phyloP scores from a whole-genome alignment of 2,113 vertebrate genomes.

The Numenius arquata region DNA sequence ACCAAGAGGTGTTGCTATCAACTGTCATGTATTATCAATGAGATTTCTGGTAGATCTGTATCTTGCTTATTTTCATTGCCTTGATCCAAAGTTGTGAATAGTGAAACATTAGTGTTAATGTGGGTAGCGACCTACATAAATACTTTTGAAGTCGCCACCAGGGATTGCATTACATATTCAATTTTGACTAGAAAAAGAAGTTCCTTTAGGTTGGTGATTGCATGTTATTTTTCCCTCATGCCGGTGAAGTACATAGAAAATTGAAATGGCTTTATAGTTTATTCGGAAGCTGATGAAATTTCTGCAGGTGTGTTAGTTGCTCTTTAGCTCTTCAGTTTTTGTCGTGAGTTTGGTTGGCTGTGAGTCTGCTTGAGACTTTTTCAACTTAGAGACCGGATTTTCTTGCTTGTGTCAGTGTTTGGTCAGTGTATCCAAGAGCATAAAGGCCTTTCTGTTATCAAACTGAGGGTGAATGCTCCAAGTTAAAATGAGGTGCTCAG shows the following conservation, averaged over 20 bases:
- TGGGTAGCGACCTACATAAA: conserved; percentile 38
- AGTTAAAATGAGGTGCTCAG: not conserved
- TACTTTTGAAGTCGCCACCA: not conserved
- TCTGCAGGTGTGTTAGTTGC: not conserved
- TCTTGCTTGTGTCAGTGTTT: not conserved
- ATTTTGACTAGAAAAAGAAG: not conserved
- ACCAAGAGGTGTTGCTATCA: not conserved
- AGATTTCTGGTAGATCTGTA: not conserved
- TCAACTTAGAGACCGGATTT: not conserved
- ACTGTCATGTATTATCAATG: not conserved
- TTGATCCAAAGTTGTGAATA: not conserved
- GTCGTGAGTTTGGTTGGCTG: not conserved
- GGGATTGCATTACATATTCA: not conserved
- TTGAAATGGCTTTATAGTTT: not conserved
- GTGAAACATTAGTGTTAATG: not conserved
- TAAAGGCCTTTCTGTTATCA: not conserved
- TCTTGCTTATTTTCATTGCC: not conserved
- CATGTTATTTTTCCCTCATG: not conserved
- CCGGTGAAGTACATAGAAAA: not conserved
- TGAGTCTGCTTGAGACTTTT: not conserved
- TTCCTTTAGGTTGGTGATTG: not conserved
- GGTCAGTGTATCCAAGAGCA: not conserved
- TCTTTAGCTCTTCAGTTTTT: not conserved
- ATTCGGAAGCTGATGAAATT: not conserved
- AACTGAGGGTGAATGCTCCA: not conserved